phyloP scores from a whole-genome alignment of 2,888 invertebrate species.

The Meandrusa payeni region DNA sequence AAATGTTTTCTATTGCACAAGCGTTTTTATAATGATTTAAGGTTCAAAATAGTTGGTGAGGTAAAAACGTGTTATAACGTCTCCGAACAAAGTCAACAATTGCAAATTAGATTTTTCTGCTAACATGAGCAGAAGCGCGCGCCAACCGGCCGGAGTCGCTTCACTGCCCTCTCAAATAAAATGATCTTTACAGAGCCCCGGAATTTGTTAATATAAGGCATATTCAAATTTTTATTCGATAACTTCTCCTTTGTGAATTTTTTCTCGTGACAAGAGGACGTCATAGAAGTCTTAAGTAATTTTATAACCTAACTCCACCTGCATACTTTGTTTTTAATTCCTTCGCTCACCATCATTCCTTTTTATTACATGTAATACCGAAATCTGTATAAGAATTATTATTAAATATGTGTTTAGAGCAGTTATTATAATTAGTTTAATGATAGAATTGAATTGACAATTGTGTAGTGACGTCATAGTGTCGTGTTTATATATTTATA shows the following conservation, averaged over 20 bases:
- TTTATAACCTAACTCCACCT: not conserved
- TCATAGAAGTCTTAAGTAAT: not conserved
- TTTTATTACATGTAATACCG: too few relatives aligned
- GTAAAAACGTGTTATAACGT: slow-evolving; percentile 4
- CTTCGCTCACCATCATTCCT: too few relatives aligned
- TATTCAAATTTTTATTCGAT: slow-evolving; percentile 10
- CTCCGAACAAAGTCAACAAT: slow-evolving; percentile 14
- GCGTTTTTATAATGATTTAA: too few relatives aligned
- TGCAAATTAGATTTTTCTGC: slow-evolving; percentile 15
- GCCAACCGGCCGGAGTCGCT: slow-evolving; percentile 12
- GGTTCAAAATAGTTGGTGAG: slow-evolving; percentile 13
- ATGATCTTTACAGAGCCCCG: slow-evolving; percentile 10
- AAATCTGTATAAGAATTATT: too few relatives aligned
- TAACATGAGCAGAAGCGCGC: not conserved
- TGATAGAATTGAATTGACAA: too few relatives aligned
- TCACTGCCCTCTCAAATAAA: slow-evolving; percentile 5
- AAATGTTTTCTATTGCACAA: too few relatives aligned
- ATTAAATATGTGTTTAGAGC: too few relatives aligned
- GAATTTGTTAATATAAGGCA: slow-evolving; percentile 15
- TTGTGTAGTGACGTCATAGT: too few relatives aligned
- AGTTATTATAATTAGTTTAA: too few relatives aligned
- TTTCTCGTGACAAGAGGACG: not conserved
- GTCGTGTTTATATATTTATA: too few relatives aligned
- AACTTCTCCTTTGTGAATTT: slow-evolving; percentile 1
- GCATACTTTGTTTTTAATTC: too few relatives aligned